These are phyloP conservation scores for Drosophila melanica DNA, from an alignment of 1,140 invertebrate genomes.

Conservation along the genomic window DNA sequence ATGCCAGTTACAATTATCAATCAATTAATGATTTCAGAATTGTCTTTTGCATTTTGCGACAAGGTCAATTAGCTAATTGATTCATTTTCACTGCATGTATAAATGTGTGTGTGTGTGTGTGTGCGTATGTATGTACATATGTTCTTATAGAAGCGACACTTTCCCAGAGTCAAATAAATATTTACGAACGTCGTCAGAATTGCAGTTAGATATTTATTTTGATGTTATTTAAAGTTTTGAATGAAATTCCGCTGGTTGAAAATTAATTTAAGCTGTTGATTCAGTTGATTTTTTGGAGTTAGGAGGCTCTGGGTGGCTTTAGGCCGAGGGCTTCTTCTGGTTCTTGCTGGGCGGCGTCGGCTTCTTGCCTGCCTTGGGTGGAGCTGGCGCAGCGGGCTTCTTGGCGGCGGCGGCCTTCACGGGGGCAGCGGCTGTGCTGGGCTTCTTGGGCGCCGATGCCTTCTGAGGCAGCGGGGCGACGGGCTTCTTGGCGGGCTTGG, in stretches of 20 bases:
- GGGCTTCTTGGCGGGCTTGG: constrained; percentile 48
- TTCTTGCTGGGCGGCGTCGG: constrained; percentile 61
- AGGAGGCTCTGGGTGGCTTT: constrained; percentile 1
- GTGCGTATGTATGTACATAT: not conserved
- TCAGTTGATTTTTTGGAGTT: constrained; percentile 8
- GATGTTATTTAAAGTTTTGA: constrained; percentile 69
- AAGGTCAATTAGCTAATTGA: constrained; percentile 45
- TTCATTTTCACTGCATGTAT: not conserved
- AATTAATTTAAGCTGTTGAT: constrained; percentile 23
- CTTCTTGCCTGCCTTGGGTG: constrained; percentile 57
- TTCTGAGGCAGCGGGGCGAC: constrained; percentile 25
- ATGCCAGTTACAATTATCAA: constrained; percentile 17
- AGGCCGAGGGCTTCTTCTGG: constrained; percentile 63
- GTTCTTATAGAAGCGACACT: not conserved
- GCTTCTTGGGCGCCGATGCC: constrained; percentile 37
- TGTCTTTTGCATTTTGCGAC: constrained; percentile 3
- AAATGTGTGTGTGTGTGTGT: not conserved
- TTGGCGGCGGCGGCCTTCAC: constrained; percentile 39
- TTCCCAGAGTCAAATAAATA: not conserved
- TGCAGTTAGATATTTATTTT: constrained; percentile 65
- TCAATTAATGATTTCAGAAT: constrained; percentile 19
- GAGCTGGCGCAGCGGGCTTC: constrained; percentile 35
- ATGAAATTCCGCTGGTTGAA: constrained; percentile 76
- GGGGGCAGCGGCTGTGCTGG: constrained; percentile 14
- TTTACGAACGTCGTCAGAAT: constrained; percentile 8